These are phyloP conservation scores for Criorhina ranunculi DNA, from an alignment of 2,888 invertebrate species.

Conservation along the genomic window DNA sequence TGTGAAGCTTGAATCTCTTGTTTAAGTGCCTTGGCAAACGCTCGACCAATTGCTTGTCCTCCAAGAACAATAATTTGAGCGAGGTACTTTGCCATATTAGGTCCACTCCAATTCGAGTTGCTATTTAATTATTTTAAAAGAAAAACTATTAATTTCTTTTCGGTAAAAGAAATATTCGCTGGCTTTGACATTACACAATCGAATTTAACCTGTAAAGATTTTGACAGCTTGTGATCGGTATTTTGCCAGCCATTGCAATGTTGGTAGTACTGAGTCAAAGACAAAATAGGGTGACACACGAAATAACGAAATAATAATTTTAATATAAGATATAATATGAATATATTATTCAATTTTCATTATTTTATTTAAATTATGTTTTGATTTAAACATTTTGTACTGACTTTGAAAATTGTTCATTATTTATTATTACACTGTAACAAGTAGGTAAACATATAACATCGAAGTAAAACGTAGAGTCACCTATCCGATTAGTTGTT, in stretches of 20 bases:
- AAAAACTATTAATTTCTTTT: conserved; percentile 9
- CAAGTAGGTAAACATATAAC: no score
- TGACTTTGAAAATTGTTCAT: no score
- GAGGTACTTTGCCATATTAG: conserved; percentile 94
- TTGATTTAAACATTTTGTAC: no score
- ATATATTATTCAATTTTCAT: no score
- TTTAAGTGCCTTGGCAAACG: conserved; percentile 94
- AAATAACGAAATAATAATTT: no score
- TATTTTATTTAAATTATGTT: no score
- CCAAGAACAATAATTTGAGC: conserved; percentile 96
- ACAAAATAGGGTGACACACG: not conserved
- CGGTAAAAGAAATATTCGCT: not conserved
- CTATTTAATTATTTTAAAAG: conserved; percentile 19
- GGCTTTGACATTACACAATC: conserved; percentile 81
- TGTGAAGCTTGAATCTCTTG: conserved; percentile 95
- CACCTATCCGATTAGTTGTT: no score
- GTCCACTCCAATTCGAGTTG: conserved; percentile 27
- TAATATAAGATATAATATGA: no score
- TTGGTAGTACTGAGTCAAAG: conserved; percentile 10
- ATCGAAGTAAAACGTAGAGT: no score
- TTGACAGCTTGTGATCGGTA: conserved; percentile 47
- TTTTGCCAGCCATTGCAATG: conserved; percentile 29
- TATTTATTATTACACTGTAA: no score
- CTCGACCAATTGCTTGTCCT: conserved; percentile 94
- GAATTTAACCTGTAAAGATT: conserved; percentile 79